Evolutionary conservation across 2,888 invertebrate genomes (phyloP), one percentile per base, ranked within the genome.

Genomic region (Scaptomyza cyrtandrae): DNA sequence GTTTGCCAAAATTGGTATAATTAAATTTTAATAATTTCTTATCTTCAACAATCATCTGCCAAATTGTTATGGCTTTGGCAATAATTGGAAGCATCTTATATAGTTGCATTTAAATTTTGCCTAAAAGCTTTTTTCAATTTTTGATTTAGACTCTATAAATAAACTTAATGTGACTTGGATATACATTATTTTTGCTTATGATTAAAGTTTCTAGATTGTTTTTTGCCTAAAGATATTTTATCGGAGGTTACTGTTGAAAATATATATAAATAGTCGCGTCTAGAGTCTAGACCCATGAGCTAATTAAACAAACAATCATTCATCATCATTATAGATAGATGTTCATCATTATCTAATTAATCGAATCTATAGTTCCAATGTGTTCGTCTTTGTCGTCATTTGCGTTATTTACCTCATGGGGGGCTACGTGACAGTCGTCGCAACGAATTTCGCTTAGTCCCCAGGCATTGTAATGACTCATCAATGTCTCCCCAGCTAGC

Each of bases 361-460:
- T 66, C 56, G 56, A 14, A 45, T 44, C 31, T n/a, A 14, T 31
- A 14, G 64, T 44, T 54, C 19, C 54, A 64, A 65, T 41, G 63
- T 63, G 49, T 49, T 37, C 33, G 31, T 29, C 24, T 14, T 7
- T 19, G 2, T 24, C 9, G 11, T 10, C 49, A 33, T 60, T 41
- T 39, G 14, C 16, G 16, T 31, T 53, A 45, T 37, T 52, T 49
- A 49, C 41, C 49, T 39, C 66, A 35, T 62, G 60, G 55, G 71
- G 16, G 41, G 16, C 75, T 71, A 75, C 68, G 76, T 75, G 75
- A 75, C 75, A 75, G 53, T 63, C 44, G 62, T 63, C 48, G 59
- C 67, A 62, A 59, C 75, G 75, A 61, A 71, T 63, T 73, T 19
- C 37, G 57, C 27, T 52, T 55, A 19, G 27, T 53, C 45, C 29